Evolutionary conservation across 2,888 invertebrate genomes (phyloP).

Genomic region (Creontiades dilutus): DNA sequence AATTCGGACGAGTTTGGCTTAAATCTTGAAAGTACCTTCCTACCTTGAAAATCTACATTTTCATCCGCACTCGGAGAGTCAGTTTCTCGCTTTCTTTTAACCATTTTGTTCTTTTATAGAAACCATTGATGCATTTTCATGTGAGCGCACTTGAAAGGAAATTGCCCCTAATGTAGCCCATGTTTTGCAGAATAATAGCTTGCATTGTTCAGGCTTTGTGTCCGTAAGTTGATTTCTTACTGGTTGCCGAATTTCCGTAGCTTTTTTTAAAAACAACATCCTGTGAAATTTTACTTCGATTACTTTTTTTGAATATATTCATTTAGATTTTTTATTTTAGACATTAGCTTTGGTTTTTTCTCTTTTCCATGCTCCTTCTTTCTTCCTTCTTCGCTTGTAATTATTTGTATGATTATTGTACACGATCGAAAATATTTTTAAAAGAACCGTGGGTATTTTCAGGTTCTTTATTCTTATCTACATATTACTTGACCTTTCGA

Average conservation of each 20-base stretch:
- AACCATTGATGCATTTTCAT: conserved; percentile 56
- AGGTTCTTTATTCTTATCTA: neutral
- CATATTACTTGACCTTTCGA: neutral
- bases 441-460: neutral
- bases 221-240: conserved; percentile 70
- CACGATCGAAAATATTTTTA: neutral
- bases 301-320: conserved; percentile 23
- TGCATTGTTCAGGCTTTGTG: conserved; percentile 70
- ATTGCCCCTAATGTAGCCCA: conserved; percentile 60
- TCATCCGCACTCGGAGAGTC: too few species aligned
- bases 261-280: conserved; percentile 45
- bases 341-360: conserved; percentile 56
- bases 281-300: conserved; percentile 11
- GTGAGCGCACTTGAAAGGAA: conserved; percentile 54
- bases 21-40: too few species aligned
- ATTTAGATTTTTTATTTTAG: conserved; percentile 42
- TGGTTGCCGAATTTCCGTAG: conserved; percentile 66
- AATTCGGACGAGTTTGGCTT: too few species aligned
- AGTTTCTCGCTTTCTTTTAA: neutral
- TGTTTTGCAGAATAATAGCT: conserved; percentile 71
- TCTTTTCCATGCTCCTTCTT: conserved; percentile 25
- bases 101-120: conserved; percentile 38
- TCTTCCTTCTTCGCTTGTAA: conserved; percentile 56
- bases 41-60: too few species aligned
- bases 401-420: neutral